These are phyloP conservation scores for Drosophila repletoides DNA, from an alignment of 1,140 invertebrate species.

Conservation along the genomic window DNA sequence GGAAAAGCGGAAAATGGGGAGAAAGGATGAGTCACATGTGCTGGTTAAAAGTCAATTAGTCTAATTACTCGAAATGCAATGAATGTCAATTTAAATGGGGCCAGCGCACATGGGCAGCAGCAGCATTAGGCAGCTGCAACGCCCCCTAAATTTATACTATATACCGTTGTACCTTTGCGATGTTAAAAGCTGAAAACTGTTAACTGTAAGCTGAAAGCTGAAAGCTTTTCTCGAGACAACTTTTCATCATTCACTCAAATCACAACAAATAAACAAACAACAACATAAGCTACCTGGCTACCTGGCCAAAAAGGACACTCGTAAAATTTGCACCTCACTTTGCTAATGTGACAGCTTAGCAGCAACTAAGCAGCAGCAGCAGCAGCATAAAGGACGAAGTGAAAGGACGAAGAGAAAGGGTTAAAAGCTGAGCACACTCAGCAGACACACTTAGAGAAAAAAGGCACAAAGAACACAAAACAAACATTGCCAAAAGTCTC, in stretches of 20 bases:
- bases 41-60: conserved; percentile 77
- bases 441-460: no score
- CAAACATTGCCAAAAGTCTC: no score
- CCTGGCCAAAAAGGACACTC: conserved; percentile 62
- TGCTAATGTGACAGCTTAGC: conserved; percentile 74
- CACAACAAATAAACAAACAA: conserved; percentile 41
- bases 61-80: conserved; percentile 73
- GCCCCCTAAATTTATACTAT: conserved; percentile 22
- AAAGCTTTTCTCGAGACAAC: conserved; percentile 39
- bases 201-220: background rate
- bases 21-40: conserved; percentile 34
- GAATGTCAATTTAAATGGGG: conserved; percentile 75
- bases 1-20: background rate
- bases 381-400: background rate
- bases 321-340: conserved; percentile 76
- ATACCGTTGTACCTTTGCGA: conserved; percentile 1
- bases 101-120: conserved; percentile 47
- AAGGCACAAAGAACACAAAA: no score
- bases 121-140: conserved; percentile 1
- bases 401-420: background rate
- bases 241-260: conserved; percentile 60
- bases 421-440: no score
- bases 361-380: no score
- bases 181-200: conserved; percentile 12
- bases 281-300: conserved; percentile 15